A percentile compares a stretch with the other conserved stretches of the same genome.
Evolutionary conservation across 2,797 vertebrate species (phyloP).

Genomic region (Girardinus metallicus): DNA sequence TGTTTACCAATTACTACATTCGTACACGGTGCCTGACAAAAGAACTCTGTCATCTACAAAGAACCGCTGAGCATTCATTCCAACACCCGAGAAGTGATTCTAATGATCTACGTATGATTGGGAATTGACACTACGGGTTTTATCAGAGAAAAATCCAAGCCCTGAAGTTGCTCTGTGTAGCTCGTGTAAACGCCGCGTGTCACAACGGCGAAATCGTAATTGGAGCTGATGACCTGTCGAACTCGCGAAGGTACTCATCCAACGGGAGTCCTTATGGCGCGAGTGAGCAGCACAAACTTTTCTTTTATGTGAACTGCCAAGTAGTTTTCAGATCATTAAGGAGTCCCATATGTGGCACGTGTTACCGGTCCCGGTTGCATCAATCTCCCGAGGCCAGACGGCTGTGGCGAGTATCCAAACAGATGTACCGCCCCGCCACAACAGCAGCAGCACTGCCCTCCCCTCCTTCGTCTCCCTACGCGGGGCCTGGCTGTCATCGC

Average conservation of each 20-base stretch:
- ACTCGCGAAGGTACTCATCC: conserved; percentile 28
- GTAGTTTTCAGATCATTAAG: conserved; percentile 42
- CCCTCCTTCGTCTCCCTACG: conserved; percentile 18
- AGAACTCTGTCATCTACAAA: conserved; percentile 53
- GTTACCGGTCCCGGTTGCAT: conserved; percentile 30
- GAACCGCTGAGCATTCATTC: conserved; percentile 22
- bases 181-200: conserved; percentile 13
- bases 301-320: conserved; percentile 36
- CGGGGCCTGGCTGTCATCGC: conserved; percentile 62
- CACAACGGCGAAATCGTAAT: conserved; percentile 20
- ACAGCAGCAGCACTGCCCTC: conserved; percentile 18
- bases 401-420: conserved; percentile 46
- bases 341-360: conserved; percentile 19
- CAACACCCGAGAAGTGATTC: conserved; percentile 40
- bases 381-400: conserved; percentile 44
- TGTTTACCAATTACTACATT: conserved; percentile 64
- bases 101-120: conserved; percentile 38
- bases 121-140: conserved; percentile 26
- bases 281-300: conserved; percentile 17
- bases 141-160: conserved; percentile 31
- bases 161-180: conserved; percentile 14
- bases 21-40: conserved; percentile 34
- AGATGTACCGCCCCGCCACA: conserved; percentile 45
- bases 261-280: conserved; percentile 9
- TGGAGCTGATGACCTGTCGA: conserved; percentile 18